phyloP scores from a whole-genome alignment of 2,888 invertebrate species.

The Heteromyza rotundicornis region DNA sequence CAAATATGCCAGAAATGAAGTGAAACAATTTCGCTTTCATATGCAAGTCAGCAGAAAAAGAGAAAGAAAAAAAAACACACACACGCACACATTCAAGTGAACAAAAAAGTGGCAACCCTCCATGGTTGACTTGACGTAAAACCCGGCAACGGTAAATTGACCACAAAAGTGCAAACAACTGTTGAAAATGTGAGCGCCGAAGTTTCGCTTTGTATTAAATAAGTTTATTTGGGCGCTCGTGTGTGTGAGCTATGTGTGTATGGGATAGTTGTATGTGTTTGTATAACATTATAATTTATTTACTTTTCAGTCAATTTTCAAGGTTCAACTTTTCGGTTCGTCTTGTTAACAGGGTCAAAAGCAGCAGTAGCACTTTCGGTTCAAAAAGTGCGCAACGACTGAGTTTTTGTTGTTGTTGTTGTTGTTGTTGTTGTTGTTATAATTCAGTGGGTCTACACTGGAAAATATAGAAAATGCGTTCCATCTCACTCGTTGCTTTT shows the following conservation, averaged over 20 bases:
- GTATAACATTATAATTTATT: slow-evolving; percentile 23
- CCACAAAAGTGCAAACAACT: slow-evolving; percentile 28
- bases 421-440: too few species aligned
- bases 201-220: neutral
- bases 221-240: neutral
- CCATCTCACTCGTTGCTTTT: neutral
- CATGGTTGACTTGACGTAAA: too few species aligned
- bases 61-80: too few species aligned
- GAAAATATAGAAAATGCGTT: neutral
- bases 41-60: too few species aligned
- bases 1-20: too few species aligned
- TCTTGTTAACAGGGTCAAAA: too few species aligned
- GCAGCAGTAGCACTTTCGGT: neutral
- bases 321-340: too few species aligned
- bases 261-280: neutral
- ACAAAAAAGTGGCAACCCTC: too few species aligned
- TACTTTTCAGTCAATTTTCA: slow-evolving; percentile 16
- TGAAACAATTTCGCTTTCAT: too few species aligned
- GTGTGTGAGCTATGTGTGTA: neutral
- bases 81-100: too few species aligned
- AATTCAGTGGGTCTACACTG: neutral
- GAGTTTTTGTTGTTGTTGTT: neutral
- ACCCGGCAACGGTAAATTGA: slow-evolving; percentile 14
- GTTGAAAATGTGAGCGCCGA: slow-evolving; percentile 9
- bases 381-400: neutral